phyloP scores from a whole-genome alignment of 1,140 invertebrate species.

The Meteorus sp. region DNA sequence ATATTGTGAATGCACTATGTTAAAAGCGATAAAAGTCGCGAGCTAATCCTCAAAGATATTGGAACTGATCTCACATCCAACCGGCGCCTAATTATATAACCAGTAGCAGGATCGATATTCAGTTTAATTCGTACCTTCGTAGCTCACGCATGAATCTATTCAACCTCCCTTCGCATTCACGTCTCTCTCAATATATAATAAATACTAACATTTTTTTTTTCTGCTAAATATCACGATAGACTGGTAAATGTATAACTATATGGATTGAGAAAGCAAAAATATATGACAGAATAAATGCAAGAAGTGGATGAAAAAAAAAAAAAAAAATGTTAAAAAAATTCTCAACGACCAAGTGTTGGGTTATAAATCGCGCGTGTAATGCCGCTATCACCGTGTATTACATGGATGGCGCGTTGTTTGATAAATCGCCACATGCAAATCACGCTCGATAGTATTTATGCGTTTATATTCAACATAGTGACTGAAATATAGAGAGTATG shows the following conservation, averaged over 20 bases:
- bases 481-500: background rate
- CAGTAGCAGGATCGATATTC: constrained; percentile 26
- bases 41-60: constrained; percentile 21
- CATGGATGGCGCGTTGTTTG: constrained; percentile 55
- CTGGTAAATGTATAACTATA: no score
- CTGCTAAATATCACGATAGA: no score
- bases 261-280: no score
- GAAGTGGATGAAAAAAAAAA: constrained; percentile 14
- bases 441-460: constrained; percentile 26
- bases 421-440: constrained; percentile 59
- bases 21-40: background rate
- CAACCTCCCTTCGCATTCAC: background rate
- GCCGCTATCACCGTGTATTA: constrained; percentile 58
- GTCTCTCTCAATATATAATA: background rate
- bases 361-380: constrained; percentile 56
- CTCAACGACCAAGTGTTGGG: constrained; percentile 32
- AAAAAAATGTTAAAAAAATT: constrained; percentile 29
- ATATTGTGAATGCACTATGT: constrained; percentile 18
- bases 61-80: background rate
- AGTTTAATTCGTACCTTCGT: background rate
- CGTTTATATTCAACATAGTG: background rate
- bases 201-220: no score
- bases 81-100: constrained; percentile 28
- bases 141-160: background rate
- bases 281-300: background rate